phyloP scores from a whole-genome alignment of 2,113 vertebrate genomes.

The Sakesphorus luctuosus region DNA sequence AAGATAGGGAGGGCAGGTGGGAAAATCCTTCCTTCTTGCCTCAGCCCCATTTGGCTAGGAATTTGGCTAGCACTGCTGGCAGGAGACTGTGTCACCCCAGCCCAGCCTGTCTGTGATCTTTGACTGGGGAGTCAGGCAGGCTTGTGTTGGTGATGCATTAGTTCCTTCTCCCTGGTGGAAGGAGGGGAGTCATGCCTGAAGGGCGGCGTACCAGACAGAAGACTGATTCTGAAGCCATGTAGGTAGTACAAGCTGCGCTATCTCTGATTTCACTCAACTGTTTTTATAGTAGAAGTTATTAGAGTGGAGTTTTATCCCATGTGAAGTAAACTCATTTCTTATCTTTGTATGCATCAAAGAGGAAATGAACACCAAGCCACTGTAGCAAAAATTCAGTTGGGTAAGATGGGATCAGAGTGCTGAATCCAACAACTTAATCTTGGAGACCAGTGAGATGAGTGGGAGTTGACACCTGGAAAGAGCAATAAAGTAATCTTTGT shows the following conservation, averaged over 20 bases:
- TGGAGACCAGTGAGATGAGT: neutral
- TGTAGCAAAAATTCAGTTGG: neutral
- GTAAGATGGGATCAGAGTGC: neutral
- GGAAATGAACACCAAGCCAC: neutral
- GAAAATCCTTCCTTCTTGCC: neutral
- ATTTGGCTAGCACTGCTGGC: neutral
- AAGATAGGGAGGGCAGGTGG: neutral
- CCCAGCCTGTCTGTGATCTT: neutral
- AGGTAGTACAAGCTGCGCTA: neutral
- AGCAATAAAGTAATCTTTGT: neutral
- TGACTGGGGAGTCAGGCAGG: neutral
- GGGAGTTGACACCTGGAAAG: constrained; percentile 3
- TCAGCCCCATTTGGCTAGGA: neutral
- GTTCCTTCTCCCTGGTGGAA: neutral
- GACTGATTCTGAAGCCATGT: neutral
- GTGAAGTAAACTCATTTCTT: neutral
- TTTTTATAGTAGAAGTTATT: neutral
- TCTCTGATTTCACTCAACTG: constrained; percentile 12
- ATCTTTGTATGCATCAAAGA: constrained; percentile 18
- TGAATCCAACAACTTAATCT: neutral
- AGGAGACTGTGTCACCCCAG: neutral
- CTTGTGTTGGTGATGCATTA: accelerated
- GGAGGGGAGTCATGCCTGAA: neutral
- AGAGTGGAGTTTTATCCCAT: neutral
- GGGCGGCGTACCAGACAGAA: neutral